Evolutionary conservation across 2,797 vertebrate species (phyloP).

Genomic region (Miichthys miiuy): DNA sequence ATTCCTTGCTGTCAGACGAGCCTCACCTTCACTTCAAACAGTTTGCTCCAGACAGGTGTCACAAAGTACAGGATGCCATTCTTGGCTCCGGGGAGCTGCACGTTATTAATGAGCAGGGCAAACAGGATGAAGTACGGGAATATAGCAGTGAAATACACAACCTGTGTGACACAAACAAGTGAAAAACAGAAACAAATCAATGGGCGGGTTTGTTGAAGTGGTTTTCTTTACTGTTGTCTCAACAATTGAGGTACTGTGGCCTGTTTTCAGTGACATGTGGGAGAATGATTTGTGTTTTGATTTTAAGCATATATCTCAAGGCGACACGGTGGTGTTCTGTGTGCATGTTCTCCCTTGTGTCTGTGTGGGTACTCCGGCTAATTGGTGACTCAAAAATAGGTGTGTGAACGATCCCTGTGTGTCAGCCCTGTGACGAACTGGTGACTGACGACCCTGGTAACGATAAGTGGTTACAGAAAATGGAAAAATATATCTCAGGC

Average conservation of each 20-base stretch:
- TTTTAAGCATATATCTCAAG: not conserved
- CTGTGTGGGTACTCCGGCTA: too few species aligned
- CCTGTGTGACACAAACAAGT: constrained; percentile 64
- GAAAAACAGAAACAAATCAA: constrained; percentile 2
- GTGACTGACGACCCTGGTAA: too few species aligned
- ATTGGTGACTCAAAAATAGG: too few species aligned
- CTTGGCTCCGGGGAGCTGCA: constrained; percentile 85
- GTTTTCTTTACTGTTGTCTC: not conserved
- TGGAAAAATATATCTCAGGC: too few species aligned
- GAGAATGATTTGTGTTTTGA: not conserved
- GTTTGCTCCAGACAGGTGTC: constrained; percentile 82
- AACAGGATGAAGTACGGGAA: constrained; percentile 86
- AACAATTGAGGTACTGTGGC: not conserved
- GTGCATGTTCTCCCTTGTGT: too few species aligned
- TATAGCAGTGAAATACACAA: constrained; percentile 85
- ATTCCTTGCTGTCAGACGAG: not conserved
- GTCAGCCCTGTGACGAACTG: too few species aligned
- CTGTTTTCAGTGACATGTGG: not conserved
- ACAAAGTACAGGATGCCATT: constrained; percentile 83
- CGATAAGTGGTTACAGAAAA: too few species aligned
- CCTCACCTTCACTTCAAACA: constrained; percentile 84
- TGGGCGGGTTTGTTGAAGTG: not conserved
- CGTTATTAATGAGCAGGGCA: constrained; percentile 85
- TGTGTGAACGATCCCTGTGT: too few species aligned
- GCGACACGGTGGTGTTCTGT: too few species aligned